Percentiles rank a stretch among this genome's conserved stretches.
phyloP scores from a whole-genome alignment of 2,888 invertebrate species.

The Pammene aurita region DNA sequence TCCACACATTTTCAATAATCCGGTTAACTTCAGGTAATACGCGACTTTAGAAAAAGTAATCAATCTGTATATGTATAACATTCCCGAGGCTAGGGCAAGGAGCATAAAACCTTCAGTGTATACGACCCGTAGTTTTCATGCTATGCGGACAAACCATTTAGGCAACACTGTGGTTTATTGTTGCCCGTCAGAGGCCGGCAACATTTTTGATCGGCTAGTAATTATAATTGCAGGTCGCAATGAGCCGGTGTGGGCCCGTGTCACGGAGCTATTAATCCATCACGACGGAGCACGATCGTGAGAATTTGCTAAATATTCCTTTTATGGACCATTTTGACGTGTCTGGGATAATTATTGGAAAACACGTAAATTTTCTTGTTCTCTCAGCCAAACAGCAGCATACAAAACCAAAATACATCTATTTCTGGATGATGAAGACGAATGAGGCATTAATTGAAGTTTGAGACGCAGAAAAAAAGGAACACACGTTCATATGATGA shows the following conservation, averaged over 20 bases:
- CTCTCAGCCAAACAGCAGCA: too few relatives aligned
- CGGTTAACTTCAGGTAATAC: too few relatives aligned
- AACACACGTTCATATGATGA: too few relatives aligned
- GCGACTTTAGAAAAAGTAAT: neutral
- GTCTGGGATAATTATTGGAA: constrained; percentile 1
- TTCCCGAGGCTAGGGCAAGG: too few relatives aligned
- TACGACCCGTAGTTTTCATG: too few relatives aligned
- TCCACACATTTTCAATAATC: too few relatives aligned
- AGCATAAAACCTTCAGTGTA: too few relatives aligned
- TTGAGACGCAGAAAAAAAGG: too few relatives aligned
- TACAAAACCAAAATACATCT: too few relatives aligned
- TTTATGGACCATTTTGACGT: constrained; percentile 8
- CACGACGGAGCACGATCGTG: constrained; percentile 32
- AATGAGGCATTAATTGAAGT: too few relatives aligned
- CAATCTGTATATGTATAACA: neutral
- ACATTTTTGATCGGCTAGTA: constrained; percentile 29
- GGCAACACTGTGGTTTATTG: neutral
- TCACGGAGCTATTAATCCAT: constrained; percentile 37
- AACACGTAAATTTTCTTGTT: neutral
- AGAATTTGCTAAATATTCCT: constrained; percentile 27
- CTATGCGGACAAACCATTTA: too few relatives aligned
- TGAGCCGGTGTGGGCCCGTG: constrained; percentile 26
- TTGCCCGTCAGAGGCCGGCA: constrained; percentile 19
- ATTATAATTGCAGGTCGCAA: constrained; percentile 35
- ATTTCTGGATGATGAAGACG: too few relatives aligned